These are phyloP conservation scores for Syrrhaptes paradoxus DNA, from an alignment of 2,113 vertebrate species.

Conservation along the genomic window DNA sequence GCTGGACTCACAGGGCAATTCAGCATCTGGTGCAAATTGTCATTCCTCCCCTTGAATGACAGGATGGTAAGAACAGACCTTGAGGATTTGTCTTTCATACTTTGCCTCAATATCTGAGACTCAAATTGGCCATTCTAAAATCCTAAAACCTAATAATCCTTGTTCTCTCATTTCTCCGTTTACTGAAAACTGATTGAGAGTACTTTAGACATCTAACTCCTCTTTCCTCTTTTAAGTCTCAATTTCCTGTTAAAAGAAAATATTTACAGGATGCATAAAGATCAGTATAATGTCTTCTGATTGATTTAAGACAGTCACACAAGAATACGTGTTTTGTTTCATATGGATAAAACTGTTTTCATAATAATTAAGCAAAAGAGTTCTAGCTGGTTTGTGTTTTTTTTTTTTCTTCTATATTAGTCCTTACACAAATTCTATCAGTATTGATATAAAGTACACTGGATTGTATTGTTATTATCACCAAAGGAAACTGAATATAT, in stretches of 20 bases:
- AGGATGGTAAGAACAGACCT: neutral
- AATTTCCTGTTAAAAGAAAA: neutral
- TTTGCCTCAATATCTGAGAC: neutral
- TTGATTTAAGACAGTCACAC: neutral
- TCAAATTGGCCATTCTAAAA: neutral
- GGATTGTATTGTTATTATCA: neutral
- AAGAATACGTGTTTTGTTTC: neutral
- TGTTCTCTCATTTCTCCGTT: neutral
- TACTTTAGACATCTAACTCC: neutral
- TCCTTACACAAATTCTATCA: neutral
- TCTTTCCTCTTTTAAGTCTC: neutral
- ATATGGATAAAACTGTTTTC: neutral
- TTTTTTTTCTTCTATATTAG: neutral
- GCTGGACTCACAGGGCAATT: neutral
- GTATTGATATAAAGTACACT: neutral
- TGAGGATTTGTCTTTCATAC: slow-evolving; percentile 9
- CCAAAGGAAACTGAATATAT: neutral
- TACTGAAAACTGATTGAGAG: neutral
- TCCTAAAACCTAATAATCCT: neutral
- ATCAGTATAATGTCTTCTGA: neutral
- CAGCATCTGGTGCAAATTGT: slow-evolving; percentile 7
- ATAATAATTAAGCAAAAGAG: neutral
- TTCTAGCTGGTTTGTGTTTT: neutral
- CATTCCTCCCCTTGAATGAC: neutral
- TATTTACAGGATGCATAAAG: neutral